phyloP scores from a whole-genome alignment of 2,797 vertebrate species.

The Darevskia nairensis region DNA sequence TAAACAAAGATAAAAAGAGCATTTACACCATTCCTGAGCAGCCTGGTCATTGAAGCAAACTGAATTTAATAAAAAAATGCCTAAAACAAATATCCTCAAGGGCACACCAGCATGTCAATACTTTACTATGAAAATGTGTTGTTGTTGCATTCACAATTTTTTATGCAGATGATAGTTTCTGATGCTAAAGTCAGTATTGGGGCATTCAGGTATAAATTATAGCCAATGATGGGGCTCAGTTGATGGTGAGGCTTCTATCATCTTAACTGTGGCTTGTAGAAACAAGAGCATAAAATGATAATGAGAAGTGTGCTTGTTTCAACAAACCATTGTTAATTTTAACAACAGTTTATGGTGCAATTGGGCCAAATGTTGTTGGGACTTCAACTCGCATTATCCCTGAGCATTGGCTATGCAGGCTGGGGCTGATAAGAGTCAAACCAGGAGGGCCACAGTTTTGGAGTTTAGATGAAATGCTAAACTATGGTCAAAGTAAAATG shows the following conservation, averaged over 20 bases:
- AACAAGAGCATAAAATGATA: too few relatives aligned
- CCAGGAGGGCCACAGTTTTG: too few relatives aligned
- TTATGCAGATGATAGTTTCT: constrained; percentile 12
- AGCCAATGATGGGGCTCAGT: too few relatives aligned
- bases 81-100: constrained; percentile 67
- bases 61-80: constrained; percentile 61
- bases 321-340: too few relatives aligned
- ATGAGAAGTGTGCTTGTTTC: too few relatives aligned
- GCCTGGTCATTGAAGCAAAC: not conserved
- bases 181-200: not conserved
- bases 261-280: too few relatives aligned
- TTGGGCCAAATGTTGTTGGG: too few relatives aligned
- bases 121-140: constrained; percentile 56
- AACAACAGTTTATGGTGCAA: too few relatives aligned
- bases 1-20: not conserved
- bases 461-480: not conserved
- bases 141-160: constrained; percentile 48
- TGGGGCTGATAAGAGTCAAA: too few relatives aligned
- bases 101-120: constrained; percentile 63
- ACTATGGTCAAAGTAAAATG: not conserved
- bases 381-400: too few relatives aligned
- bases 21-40: not conserved
- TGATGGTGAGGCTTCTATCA: too few relatives aligned
- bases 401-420: too few relatives aligned
- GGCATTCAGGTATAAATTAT: not conserved